Base-by-base conservation (phyloP, 2,888 invertebrate genomes). In the Thumatha senex region DNA sequence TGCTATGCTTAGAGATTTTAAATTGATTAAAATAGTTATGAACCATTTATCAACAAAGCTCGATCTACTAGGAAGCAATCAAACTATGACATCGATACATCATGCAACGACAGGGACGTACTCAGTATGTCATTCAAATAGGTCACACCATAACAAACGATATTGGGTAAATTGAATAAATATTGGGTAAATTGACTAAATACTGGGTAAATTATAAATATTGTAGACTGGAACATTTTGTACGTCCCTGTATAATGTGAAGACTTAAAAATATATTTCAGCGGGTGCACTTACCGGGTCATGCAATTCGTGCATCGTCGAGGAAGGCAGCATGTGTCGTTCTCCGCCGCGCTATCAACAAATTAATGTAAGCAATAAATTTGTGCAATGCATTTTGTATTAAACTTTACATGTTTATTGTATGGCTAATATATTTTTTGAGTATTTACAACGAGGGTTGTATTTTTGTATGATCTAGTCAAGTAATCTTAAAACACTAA, bases 231-330 rank as follows among this genome's bases (percentile, higher is more conserved):
- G 18, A 5, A 24, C 18, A 24, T 24, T 24, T 24, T 61, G 58
- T 67, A 68, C 66, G 60, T 63, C 66, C 66, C 53, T 57, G 62
- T 62, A 48, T 55, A 54, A 53, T 51, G 45, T 41, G 42, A 50
- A 43, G 53, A 53, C 51, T 54, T 61, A 57, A 8, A 31, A 31
- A 58, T n/a, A 51, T 55, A 60, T 54, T 24, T 24, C 5, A 24
- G 76, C 75, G 51, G 49, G 76, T 80, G 81, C 82, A 92, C 93
- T 92, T 82, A 93, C 93, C 91, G 92, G 89, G 63, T 92, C 92
- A 80, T 92, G 92, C 80, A 93, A 85, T 71, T 93, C 92, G 84
- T 93, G 93, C 86, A 93, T 91, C 72, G 92, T 92, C 70, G 92
- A 89, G 61, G 92, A 90, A 58, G 92, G 88, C 80, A 92, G 89